Percentiles rank a stretch among this genome's conserved stretches.
Conservation (phyloP, 1,140 invertebrate species). For the Hesperophylax magnus region DNA sequence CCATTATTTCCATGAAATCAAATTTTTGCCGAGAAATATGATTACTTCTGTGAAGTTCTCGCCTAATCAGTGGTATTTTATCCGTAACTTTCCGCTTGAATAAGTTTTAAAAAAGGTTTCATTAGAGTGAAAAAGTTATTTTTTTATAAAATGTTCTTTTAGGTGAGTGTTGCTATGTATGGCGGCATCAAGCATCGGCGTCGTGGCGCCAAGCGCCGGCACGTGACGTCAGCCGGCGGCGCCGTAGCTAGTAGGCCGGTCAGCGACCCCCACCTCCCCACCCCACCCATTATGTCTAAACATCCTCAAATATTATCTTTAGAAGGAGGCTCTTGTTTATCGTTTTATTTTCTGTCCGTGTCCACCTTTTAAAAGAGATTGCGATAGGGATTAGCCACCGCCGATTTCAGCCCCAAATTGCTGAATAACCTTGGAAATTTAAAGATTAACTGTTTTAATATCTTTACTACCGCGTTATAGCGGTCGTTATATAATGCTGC, state of each 20-base stretch:
- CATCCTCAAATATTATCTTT: neutral
- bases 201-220: slow-evolving; percentile 34
- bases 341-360: neutral
- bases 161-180: slow-evolving; percentile 39
- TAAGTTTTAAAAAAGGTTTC: too few species aligned
- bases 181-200: neutral
- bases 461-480: too few species aligned
- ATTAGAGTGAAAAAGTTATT: neutral
- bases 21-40: too few species aligned
- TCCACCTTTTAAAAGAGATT: neutral
- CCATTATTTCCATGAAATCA: too few species aligned
- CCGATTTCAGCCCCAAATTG: neutral
- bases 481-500: too few species aligned
- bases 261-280: neutral
- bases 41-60: too few species aligned
- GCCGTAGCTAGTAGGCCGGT: neutral
- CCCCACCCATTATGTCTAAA: neutral
- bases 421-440: too few species aligned
- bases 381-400: neutral
- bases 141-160: neutral
- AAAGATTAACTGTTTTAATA: too few species aligned
- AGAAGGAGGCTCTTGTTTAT: neutral
- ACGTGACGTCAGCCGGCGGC: slow-evolving; percentile 34
- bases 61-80: too few species aligned
- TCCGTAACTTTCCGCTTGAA: slow-evolving; percentile 4